Evolutionary conservation across 2,797 vertebrate species (phyloP).

Genomic region (Pangasius larnaudii): DNA sequence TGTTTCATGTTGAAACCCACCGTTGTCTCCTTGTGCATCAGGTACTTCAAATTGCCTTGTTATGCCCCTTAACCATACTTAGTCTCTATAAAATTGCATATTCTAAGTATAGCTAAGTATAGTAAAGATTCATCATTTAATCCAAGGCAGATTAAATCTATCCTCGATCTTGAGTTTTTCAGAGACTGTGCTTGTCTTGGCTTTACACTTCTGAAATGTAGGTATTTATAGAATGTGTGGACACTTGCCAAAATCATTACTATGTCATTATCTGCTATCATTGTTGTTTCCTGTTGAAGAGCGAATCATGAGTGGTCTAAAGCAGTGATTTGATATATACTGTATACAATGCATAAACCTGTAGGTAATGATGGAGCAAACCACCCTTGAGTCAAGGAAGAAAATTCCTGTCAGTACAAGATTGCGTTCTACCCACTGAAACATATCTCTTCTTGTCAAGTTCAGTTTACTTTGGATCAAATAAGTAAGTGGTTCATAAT

Average conservation of each 20-base stretch:
- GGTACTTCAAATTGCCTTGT: neutral
- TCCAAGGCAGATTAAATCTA: neutral
- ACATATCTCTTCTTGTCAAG: neutral
- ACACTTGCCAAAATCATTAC: neutral
- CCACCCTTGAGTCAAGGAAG: constrained; percentile 19
- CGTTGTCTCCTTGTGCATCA: neutral
- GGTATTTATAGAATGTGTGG: neutral
- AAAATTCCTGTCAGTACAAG: constrained; percentile 35
- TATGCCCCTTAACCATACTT: neutral
- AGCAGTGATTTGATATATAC: constrained; percentile 6
- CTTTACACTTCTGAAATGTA: neutral
- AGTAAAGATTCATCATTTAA: neutral
- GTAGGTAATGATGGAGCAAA: constrained; percentile 23
- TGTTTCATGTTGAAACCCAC: neutral
- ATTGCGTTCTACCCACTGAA: neutral
- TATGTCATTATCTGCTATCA: constrained; percentile 40
- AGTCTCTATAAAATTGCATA: neutral
- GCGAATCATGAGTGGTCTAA: constrained; percentile 14
- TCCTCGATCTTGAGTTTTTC: neutral
- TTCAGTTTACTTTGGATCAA: neutral
- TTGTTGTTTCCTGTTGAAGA: constrained; percentile 16
- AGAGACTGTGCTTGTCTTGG: neutral
- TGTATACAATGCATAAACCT: constrained; percentile 15
- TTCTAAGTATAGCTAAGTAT: neutral
- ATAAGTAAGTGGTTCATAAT: constrained; percentile 14